A percentile compares a stretch with the other conserved stretches of the same genome.
Evolutionary conservation across 2,888 invertebrate species (phyloP).

Genomic region (Micoletzkya japonica): DNA sequence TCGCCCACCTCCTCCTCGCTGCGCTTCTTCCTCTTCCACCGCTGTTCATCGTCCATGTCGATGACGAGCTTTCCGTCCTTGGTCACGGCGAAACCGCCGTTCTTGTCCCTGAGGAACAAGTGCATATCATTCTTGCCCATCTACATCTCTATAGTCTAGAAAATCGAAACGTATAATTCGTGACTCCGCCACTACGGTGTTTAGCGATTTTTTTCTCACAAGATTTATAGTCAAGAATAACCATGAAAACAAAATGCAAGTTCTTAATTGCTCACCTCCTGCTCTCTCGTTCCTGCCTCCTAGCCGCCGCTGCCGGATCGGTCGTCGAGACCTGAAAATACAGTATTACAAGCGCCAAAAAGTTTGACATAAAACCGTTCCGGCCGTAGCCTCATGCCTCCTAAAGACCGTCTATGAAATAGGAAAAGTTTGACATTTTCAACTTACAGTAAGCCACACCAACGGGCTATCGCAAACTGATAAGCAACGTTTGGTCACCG

Average conservation of each 20-base stretch:
- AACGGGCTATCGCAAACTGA: not conserved
- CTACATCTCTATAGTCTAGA: no score
- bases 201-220: no score
- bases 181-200: not conserved
- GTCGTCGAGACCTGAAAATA: slow-evolving; percentile 39
- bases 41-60: slow-evolving; percentile 34
- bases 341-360: no score
- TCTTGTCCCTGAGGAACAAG: slow-evolving; percentile 33
- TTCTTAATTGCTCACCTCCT: slow-evolving; percentile 16
- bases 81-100: slow-evolving; percentile 49
- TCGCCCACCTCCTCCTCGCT: slow-evolving; percentile 8
- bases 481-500: not conserved
- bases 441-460: not conserved
- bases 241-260: no score
- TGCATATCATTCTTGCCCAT: slow-evolving; percentile 31
- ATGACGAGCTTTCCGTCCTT: slow-evolving; percentile 52
- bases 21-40: slow-evolving; percentile 9
- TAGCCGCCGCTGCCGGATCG: slow-evolving; percentile 42
- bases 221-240: no score
- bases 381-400: no score
- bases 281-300: slow-evolving; percentile 30
- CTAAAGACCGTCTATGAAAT: no score
- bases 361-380: no score
- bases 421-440: no score
- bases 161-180: no score